Conservation (phyloP, 2,797 vertebrate species). For the Notamacropus eugenii region DNA sequence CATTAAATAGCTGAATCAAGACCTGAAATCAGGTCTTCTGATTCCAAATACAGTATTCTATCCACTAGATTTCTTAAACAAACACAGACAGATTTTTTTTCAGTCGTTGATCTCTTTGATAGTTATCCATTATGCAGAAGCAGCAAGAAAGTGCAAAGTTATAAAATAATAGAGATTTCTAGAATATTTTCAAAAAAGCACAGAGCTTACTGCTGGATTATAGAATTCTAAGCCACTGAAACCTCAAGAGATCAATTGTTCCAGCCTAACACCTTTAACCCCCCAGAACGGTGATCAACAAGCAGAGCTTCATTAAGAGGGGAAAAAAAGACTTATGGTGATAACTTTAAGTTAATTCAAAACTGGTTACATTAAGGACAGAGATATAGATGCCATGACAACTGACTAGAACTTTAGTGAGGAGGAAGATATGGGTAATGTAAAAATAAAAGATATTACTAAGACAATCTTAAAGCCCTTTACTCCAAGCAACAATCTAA, state of each 20-base stretch:
- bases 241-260: background rate
- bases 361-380: background rate
- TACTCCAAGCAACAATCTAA: background rate
- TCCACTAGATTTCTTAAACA: background rate
- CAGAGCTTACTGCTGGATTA: background rate
- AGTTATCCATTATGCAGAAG: background rate
- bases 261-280: background rate
- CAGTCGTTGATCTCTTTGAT: background rate
- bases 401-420: background rate
- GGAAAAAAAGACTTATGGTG: background rate
- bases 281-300: background rate
- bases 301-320: background rate
- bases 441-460: background rate
- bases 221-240: background rate
- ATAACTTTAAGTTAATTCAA: background rate
- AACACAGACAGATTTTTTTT: background rate
- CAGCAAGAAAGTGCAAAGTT: background rate
- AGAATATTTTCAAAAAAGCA: slow-evolving; percentile 10
- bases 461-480: background rate
- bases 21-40: background rate
- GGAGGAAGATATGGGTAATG: background rate
- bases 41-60: background rate
- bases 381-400: background rate
- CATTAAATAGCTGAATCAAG: background rate
- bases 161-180: background rate